Conservation (phyloP, 30 jellyfish, hydroid and myxozoan species). For the Aurelia aurita region DNA sequence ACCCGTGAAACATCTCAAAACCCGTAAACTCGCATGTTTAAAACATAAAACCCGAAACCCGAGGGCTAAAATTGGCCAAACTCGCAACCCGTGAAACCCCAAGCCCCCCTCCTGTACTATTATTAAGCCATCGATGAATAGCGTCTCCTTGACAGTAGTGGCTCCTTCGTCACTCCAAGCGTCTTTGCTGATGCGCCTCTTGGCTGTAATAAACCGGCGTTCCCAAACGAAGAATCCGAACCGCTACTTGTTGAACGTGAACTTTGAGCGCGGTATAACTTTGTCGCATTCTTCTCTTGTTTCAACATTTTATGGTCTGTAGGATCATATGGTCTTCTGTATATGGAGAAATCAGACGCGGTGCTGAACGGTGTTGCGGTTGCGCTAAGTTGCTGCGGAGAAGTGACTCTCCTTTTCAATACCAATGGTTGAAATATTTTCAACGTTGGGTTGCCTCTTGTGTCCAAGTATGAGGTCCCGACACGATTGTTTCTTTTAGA, state of each 20-base stretch:
- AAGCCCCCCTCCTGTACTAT: too few relatives aligned
- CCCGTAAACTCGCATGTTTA: too few relatives aligned
- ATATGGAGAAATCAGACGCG: conserved; percentile 60
- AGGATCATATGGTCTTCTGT: conserved; percentile 66
- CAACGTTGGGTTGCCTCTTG: conserved; percentile 56
- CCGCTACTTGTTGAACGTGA: background rate
- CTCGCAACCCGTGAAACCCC: too few relatives aligned
- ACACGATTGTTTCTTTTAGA: conserved; percentile 56
- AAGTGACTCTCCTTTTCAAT: conserved; percentile 8
- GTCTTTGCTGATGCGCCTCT: conserved; percentile 5
- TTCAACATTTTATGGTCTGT: conserved; percentile 6
- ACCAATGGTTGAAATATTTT: conserved; percentile 44
- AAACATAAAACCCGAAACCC: too few relatives aligned
- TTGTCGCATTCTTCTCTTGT: background rate
- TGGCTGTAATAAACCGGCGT: background rate
- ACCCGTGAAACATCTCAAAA: too few relatives aligned
- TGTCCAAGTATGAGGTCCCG: conserved; percentile 61
- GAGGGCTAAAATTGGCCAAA: too few relatives aligned
- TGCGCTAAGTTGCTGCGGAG: conserved; percentile 45
- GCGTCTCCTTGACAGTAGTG: background rate
- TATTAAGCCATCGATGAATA: background rate
- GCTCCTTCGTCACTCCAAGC: background rate
- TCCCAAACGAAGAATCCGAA: background rate
- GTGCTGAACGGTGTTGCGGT: conserved; percentile 67
- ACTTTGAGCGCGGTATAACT: background rate